A percentile compares a stretch with the other conserved stretches of the same genome.
These are phyloP conservation scores for Caenorhabditis becei DNA, from an alignment of 2,888 invertebrate species.

Conservation along the genomic window DNA sequence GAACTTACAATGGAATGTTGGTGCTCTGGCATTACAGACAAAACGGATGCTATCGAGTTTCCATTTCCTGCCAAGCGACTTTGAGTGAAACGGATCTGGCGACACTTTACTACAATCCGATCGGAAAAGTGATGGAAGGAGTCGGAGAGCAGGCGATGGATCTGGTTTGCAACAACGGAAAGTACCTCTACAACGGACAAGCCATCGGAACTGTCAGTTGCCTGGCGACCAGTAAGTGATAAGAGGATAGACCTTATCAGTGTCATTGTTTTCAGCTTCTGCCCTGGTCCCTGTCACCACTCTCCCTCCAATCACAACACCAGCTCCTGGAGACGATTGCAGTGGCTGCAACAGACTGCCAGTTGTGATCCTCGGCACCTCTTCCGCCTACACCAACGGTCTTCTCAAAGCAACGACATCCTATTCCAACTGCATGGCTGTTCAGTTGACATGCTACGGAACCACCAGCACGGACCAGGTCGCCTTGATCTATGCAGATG, in stretches of 20 bases:
- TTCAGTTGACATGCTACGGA: constrained; percentile 50
- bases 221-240: constrained; percentile 31
- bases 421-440: constrained; percentile 47
- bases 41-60: constrained; percentile 49
- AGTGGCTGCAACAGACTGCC: constrained; percentile 47
- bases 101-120: constrained; percentile 45
- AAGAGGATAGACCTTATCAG: not conserved
- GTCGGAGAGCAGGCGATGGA: constrained; percentile 38
- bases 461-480: constrained; percentile 34
- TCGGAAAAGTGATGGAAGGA: constrained; percentile 29
- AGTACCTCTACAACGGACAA: constrained; percentile 41
- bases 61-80: constrained; percentile 56
- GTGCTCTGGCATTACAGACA: constrained; percentile 53
- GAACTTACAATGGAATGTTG: constrained; percentile 53
- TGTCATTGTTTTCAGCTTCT: constrained; percentile 15
- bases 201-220: constrained; percentile 48
- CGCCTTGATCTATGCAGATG: constrained; percentile 41
- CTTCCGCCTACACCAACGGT: constrained; percentile 53
- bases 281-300: constrained; percentile 33
- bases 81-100: constrained; percentile 40
- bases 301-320: constrained; percentile 31
- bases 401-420: constrained; percentile 43
- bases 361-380: constrained; percentile 23
- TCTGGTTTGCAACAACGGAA: constrained; percentile 49
- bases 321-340: constrained; percentile 46